Percentiles rank a stretch among this genome's conserved stretches.
These are phyloP conservation scores for Toxostoma redivivum DNA, from an alignment of 2,113 vertebrate species.

Conservation along the genomic window DNA sequence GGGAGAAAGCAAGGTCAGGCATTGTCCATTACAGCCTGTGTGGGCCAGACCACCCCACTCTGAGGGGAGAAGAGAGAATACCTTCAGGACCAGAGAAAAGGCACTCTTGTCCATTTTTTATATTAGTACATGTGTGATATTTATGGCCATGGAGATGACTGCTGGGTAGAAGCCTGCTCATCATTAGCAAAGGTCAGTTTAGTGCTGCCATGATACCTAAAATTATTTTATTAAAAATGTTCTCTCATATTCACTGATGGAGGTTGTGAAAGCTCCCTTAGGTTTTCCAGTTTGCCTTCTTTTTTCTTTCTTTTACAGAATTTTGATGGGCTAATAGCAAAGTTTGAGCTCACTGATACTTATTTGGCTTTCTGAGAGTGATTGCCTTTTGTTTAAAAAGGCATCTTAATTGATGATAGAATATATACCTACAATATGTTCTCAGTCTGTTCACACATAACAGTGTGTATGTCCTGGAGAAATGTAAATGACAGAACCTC, in stretches of 20 bases:
- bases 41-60: not conserved
- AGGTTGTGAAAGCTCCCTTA: not conserved
- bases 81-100: not conserved
- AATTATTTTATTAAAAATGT: not conserved
- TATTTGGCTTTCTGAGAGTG: not conserved
- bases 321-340: not conserved
- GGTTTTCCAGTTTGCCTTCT: not conserved
- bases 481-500: not conserved
- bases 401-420: not conserved
- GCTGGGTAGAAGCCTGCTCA: not conserved
- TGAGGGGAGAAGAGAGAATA: not conserved
- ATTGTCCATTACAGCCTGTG: not conserved
- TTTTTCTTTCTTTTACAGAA: not conserved
- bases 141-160: not conserved
- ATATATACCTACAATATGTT: not conserved
- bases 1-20: not conserved
- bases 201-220: not conserved
- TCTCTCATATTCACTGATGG: accelerated
- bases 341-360: not conserved
- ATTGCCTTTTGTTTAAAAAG: not conserved
- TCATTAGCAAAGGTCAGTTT: not conserved
- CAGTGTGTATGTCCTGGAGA: not conserved
- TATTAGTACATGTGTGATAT: accelerated
- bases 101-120: accelerated
- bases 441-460: not conserved